Base-by-base conservation (phyloP, 2,797 vertebrate genomes). In the Rhinichthys osculus region DNA sequence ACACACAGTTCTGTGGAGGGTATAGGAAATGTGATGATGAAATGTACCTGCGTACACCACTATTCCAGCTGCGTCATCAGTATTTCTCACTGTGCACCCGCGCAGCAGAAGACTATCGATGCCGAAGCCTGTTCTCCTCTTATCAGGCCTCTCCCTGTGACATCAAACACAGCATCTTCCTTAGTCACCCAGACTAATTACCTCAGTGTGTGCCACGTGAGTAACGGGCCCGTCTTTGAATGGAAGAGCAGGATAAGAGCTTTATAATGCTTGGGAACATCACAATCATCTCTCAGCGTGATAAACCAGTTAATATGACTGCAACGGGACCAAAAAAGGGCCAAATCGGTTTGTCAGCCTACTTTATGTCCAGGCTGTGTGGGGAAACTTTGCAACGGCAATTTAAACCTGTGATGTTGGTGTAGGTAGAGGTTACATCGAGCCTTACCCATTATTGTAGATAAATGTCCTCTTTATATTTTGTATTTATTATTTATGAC, bases 41-140 rank as follows among this genome's bases (percentile, higher is more conserved):
- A 54, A 72, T 54, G 0, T 96, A 99, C 98, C 98, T 96, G 98
- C 95, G 23, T 98, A 99, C 83, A 99, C 94, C 92, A 99, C 98
- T 86, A 99, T 97, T 91, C 98, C 98, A 84, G 95, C 62, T 21
- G 95, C 94, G 11, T 94, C 89, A 81, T 97, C 96, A 0, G 97
- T 99, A 92, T 99, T 99, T 92, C 96, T 96, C 89, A 99, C 92
- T 82, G 96, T 97, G 92, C 97, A 98, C 73, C 98, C 98, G 89
- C 97, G 96, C 89, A 99, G 95, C 90, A 99, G 95, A 88, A 99
- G 95, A 89, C 95, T 99, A 90, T 97, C 96, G 16, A 96, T 96
- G 87, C 94, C 95, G 89, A 98, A 95, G 23, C 97, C 97, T 57
- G 96, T 94, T 86, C 92, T 95, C 85, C 94, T 94, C 78, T 95